Evolutionary conservation across 2,888 invertebrate genomes (phyloP).

Genomic region (Harpalus rubripes): DNA sequence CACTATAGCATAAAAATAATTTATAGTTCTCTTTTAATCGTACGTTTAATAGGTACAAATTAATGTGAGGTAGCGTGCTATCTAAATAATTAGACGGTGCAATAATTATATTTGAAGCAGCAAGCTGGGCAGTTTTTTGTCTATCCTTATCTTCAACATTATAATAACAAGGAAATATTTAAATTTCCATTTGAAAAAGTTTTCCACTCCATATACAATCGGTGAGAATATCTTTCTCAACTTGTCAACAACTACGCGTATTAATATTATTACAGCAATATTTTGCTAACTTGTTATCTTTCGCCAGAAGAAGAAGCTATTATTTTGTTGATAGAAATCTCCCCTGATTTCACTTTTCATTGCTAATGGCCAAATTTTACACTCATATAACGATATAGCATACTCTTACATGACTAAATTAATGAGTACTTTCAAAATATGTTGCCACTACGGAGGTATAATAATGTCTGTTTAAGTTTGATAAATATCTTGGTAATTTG

Average conservation of each 20-base stretch:
- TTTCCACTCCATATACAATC: not conserved
- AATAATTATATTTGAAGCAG: too few species aligned
- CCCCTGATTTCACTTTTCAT: constrained; percentile 23
- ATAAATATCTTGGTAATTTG: constrained; percentile 28
- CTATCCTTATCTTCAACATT: too few species aligned
- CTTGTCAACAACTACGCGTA: not conserved
- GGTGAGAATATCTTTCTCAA: constrained; percentile 5
- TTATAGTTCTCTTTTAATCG: too few species aligned
- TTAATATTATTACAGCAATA: constrained; percentile 10
- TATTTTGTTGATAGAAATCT: constrained; percentile 33
- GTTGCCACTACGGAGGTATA: not conserved
- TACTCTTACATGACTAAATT: not conserved
- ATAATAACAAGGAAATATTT: not conserved
- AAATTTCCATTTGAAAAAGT: not conserved
- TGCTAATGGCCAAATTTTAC: constrained; percentile 26
- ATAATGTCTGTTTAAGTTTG: constrained; percentile 14
- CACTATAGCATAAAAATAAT: too few species aligned
- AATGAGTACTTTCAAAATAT: constrained; percentile 5
- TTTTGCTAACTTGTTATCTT: constrained; percentile 29
- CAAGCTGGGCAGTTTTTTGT: too few species aligned
- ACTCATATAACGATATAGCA: not conserved
- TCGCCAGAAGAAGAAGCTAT: constrained; percentile 19
- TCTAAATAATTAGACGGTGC: too few species aligned
- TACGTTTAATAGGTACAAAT: too few species aligned
- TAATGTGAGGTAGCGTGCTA: too few species aligned